Conservation (phyloP, 1,140 invertebrate species). For the Sarcophaga peregrina region DNA sequence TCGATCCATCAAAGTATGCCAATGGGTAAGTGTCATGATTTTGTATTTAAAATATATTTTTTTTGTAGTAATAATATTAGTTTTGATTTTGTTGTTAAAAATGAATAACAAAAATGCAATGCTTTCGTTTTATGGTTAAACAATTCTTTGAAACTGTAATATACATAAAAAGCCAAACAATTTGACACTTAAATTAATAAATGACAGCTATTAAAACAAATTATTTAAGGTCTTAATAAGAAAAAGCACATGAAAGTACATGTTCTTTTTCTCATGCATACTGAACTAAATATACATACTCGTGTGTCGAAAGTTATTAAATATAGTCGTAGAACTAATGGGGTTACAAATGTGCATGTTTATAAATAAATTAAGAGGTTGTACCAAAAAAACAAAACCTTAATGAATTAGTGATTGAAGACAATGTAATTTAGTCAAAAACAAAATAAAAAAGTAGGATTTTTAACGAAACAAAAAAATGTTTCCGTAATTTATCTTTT, state of each 20-base stretch:
- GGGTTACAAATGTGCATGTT: slow-evolving; percentile 12
- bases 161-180: no score
- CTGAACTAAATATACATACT: no score
- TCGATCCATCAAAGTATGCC: slow-evolving; percentile 64
- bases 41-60: neutral
- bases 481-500: slow-evolving; percentile 12
- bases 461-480: neutral
- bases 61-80: neutral
- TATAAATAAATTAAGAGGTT: neutral
- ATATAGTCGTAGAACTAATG: no score
- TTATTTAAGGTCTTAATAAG: neutral
- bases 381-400: neutral
- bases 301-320: no score
- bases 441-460: neutral
- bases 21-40: slow-evolving; percentile 58
- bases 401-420: neutral
- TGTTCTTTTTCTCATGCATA: no score
- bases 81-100: neutral
- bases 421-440: neutral
- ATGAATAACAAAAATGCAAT: neutral
- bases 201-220: neutral
- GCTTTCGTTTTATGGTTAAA: neutral
- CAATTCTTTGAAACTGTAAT: neutral
- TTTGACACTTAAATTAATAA: no score
- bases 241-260: neutral